Evolutionary conservation across 1,140 invertebrate species (phyloP).

Genomic region (Drosophila virilis): DNA sequence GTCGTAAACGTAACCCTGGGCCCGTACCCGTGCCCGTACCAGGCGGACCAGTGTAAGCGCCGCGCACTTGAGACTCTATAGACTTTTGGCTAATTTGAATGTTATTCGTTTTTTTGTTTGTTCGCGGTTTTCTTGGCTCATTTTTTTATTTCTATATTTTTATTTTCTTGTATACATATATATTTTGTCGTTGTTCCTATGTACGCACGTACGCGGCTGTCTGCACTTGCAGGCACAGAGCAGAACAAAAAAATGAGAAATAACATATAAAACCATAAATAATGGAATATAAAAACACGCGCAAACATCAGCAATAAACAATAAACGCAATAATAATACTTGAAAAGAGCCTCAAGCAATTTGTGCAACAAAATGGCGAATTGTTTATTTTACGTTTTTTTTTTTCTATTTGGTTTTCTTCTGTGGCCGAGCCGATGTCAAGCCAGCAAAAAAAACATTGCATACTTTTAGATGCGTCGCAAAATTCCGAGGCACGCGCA

Average conservation of each 20-base stretch:
- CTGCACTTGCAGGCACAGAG: constrained; percentile 34
- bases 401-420: neutral
- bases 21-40: neutral
- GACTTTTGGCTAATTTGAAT: constrained; percentile 67
- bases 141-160: neutral
- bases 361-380: constrained; percentile 56
- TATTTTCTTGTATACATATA: neutral
- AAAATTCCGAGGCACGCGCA: neutral
- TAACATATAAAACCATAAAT: constrained; percentile 35
- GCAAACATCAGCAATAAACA: constrained; percentile 51
- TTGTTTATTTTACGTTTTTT: neutral
- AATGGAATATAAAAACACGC: constrained; percentile 43
- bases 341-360: constrained; percentile 63
- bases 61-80: constrained; percentile 26
- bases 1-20: constrained; percentile 47
- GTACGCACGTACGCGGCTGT: no score
- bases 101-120: constrained; percentile 58
- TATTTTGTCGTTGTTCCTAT: constrained; percentile 3
- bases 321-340: constrained; percentile 78
- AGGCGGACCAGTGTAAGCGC: constrained; percentile 30
- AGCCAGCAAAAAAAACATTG: constrained; percentile 17
- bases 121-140: neutral
- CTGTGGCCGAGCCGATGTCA: constrained; percentile 13
- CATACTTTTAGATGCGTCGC: constrained; percentile 21
- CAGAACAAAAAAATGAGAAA: no score